A percentile compares a stretch with the other conserved stretches of the same genome.
phyloP scores from a whole-genome alignment of 2,113 vertebrate species.

The Prunella fulvescens region DNA sequence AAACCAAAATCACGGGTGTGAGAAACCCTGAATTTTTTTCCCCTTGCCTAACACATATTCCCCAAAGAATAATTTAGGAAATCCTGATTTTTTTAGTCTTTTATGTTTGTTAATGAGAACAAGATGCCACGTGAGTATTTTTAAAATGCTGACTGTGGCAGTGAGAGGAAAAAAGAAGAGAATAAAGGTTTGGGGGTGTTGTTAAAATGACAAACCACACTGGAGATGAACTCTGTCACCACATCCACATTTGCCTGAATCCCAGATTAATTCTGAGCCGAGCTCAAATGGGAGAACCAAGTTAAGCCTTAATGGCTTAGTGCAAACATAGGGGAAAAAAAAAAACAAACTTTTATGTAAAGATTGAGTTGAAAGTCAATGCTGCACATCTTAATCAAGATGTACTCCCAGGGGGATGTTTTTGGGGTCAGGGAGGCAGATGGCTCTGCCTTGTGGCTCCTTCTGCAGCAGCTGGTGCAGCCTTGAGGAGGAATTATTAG shows the following conservation, averaged over 20 bases:
- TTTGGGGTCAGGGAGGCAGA: conserved; percentile 39
- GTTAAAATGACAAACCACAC: neutral
- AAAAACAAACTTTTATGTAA: neutral
- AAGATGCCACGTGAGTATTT: neutral
- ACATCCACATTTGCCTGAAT: neutral
- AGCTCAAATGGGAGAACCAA: neutral
- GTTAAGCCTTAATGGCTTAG: neutral
- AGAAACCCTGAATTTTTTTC: neutral
- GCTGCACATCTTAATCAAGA: conserved; percentile 36
- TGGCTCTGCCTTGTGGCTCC: conserved; percentile 1
- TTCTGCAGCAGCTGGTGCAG: conserved; percentile 24
- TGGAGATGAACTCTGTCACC: neutral
- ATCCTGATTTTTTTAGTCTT: neutral
- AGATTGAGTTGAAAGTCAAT: neutral
- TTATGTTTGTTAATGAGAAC: neutral
- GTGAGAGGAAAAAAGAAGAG: neutral
- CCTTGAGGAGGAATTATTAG: neutral
- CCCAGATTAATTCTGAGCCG: neutral
- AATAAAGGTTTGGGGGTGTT: neutral
- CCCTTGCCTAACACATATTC: neutral
- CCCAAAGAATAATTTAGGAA: neutral
- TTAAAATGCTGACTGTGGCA: neutral
- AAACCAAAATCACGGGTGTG: neutral
- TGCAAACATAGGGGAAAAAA: accelerated
- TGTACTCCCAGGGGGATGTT: neutral